Base-by-base conservation (phyloP, 2,888 invertebrate genomes). In the Blastobasis lacticolella region DNA sequence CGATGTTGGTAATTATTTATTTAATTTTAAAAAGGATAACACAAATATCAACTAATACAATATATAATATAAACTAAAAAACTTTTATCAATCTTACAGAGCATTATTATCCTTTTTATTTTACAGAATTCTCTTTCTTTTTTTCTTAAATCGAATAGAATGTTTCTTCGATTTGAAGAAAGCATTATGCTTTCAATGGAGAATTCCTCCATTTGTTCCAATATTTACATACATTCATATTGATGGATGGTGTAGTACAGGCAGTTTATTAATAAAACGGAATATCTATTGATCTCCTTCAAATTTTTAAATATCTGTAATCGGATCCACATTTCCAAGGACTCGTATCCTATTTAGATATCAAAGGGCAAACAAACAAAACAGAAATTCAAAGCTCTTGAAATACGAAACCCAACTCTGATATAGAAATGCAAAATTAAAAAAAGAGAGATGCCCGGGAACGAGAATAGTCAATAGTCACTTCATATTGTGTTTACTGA, bases 401-500 rank as follows among this genome's bases (percentile, higher is more conserved):
- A 76, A 86, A 86, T 65, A 61, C 64, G 75, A 87, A 71, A 81
- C 79, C 66, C 70, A 71, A 76, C 73, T 78, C 71, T 71, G 64
- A 63, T 74, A 77, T 80, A 78, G 75, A 77, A 81, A 78, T 72
- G 79, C 78, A 75, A 82, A 85, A 81, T 78, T 73, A 78, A 81
- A 85, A 78, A 77, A 81, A 84, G 77, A 78, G 75, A 77, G 66
- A 66, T 60, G 57, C 71, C 68, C 78, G 78, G 76, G 82, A 82
- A 84, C 84, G 74, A 71, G 79, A 85, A 84, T 84, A 87, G 86
- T 87, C 87, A 85, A 87, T 86, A 87, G 85, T 81, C 86, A 83
- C 85, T 87, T 81, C 85, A 82, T 82, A 81, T 83, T 84, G 80
- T 85, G 82, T 86, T 85, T 86, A 75, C 73, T 74, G 78, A 78